Evolutionary conservation across 2,888 invertebrate genomes (phyloP).

Genomic region (Leptinotarsa tumamoca): DNA sequence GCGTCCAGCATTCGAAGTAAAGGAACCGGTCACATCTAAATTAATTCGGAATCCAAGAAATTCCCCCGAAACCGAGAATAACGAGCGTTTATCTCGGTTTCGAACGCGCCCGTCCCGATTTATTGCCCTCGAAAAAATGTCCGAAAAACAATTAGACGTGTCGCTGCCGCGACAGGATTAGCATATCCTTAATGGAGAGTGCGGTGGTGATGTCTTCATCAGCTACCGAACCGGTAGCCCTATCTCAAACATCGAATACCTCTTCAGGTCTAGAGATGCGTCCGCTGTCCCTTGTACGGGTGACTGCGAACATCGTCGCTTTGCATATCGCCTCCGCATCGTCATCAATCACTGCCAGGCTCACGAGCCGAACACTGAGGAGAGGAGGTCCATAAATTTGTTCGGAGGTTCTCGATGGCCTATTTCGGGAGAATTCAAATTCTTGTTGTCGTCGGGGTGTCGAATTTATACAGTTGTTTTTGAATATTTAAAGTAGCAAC

Average conservation of each 20-base stretch:
- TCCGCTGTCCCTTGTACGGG: constrained; percentile 57
- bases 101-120: constrained; percentile 35
- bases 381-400: constrained; percentile 28
- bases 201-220: constrained; percentile 59
- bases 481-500: no score
- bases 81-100: constrained; percentile 28
- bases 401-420: neutral
- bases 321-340: constrained; percentile 56
- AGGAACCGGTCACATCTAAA: neutral
- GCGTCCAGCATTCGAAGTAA: neutral
- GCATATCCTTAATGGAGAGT: constrained; percentile 53
- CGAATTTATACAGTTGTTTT: no score
- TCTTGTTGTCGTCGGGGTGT: no score
- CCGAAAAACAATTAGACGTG: constrained; percentile 52
- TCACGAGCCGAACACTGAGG: constrained; percentile 33
- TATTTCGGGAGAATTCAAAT: no score
- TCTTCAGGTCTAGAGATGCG: constrained; percentile 52
- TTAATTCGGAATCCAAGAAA: constrained; percentile 9
- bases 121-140: constrained; percentile 40
- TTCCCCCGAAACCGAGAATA: constrained; percentile 17
- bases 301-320: constrained; percentile 54
- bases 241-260: constrained; percentile 61
- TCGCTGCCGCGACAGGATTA: constrained; percentile 53
- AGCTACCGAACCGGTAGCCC: constrained; percentile 62
- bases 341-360: constrained; percentile 44